These are phyloP conservation scores for Dicycla oo DNA, from an alignment of 2,888 invertebrate species.

Conservation along the genomic window DNA sequence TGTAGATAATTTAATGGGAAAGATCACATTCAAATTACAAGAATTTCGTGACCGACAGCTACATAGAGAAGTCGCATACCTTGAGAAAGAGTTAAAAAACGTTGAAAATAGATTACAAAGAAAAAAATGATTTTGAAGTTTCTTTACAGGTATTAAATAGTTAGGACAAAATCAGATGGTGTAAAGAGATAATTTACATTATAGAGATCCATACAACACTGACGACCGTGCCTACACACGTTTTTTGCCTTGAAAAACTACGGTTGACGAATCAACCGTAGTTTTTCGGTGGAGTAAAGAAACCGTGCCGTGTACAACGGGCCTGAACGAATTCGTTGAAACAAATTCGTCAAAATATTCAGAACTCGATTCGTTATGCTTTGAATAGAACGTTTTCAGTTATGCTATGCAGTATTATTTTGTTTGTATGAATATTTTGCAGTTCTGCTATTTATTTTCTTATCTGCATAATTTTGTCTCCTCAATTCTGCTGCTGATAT, in stretches of 20 bases:
- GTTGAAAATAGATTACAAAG: conserved; percentile 66
- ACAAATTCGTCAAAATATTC: conserved; percentile 24
- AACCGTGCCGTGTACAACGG: neutral
- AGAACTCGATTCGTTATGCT: conserved; percentile 1
- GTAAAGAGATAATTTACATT: neutral
- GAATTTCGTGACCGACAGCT: conserved; percentile 74
- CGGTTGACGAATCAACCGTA: too few species aligned
- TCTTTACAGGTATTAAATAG: neutral
- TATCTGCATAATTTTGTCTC: neutral
- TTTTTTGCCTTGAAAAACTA: too few species aligned
- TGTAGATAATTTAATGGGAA: conserved; percentile 63
- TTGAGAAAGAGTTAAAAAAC: conserved; percentile 78
- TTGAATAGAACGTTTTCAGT: conserved; percentile 18
- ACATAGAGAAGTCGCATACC: conserved; percentile 75
- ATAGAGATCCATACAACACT: neutral
- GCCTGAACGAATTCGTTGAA: conserved; percentile 20
- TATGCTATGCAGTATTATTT: neutral
- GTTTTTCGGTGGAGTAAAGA: too few species aligned
- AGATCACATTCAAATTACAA: conserved; percentile 69
- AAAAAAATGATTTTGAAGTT: conserved; percentile 1
- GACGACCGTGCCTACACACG: too few species aligned
- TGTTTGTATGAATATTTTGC: neutral
- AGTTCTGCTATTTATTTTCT: neutral
- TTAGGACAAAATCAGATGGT: neutral
- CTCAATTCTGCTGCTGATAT: neutral